Evolutionary conservation across 2,113 vertebrate species (phyloP), one percentile per base, ranked within the genome.

Genomic region (Vimba vimba): DNA sequence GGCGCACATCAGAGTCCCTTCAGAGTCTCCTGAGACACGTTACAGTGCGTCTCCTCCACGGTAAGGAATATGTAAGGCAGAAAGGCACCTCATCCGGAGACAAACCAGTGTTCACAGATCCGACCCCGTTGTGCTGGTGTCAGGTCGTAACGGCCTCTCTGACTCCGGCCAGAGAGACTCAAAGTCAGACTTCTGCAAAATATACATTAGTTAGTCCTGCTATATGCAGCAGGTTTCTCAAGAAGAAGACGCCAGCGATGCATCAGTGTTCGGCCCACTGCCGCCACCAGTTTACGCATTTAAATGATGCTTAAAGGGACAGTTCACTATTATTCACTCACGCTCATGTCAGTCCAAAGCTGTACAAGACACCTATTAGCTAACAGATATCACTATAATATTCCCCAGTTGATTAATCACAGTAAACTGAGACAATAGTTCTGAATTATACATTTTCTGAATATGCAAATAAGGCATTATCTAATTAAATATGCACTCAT

Each of bases 41-140:
- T 27, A 68, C 27, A 36, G 76, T 4, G 45, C 11, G 79, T 57
- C 74, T 69, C 60, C 62, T 71, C 52, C 71, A 39, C 27, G 36
- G 27, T 64, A 21, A 52, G 47, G 45, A 77, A 52, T 52, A 82
- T 33, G 23, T 69, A 69, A 79, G 39, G 36, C 82, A 85, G 39
- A 1, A 75, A 77, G 60, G 76, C 86, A 76, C 62, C 77, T 79
- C 77, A 39, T 50, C 80, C 39, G 62, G 80, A 82, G 60, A 83
- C 79, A 88, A 86, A 47, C 74, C 87, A 78, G 83, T 50, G 60
- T 71, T 76, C 83, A 76, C 60, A 60, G 78, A 79, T 82, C 57
- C 27, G 59, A 21, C n/a, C 60, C 43, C 6, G 25, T 33, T n/a
- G 62, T 69, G 64, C 80, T 82, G 80, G 64, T 57, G 60, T 82